These are phyloP conservation scores for Xylophagus ater DNA, from an alignment of 2,888 invertebrate species.

Conservation along the genomic window DNA sequence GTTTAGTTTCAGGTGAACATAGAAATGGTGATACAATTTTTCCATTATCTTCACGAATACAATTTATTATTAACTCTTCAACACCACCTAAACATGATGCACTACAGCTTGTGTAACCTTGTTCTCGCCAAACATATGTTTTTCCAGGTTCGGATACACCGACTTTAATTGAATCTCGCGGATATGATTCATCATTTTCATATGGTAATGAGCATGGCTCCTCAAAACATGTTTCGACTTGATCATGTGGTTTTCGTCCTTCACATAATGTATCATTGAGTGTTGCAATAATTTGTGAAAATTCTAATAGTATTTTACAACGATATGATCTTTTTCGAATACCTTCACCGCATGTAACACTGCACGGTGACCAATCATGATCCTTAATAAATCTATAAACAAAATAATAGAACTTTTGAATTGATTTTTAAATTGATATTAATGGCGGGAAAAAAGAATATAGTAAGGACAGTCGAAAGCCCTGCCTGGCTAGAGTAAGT, in stretches of 20 bases:
- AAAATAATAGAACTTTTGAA: not conserved
- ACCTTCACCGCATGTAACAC: conserved; percentile 84
- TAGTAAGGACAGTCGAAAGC: no score
- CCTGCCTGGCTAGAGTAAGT: no score
- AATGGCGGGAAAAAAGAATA: no score
- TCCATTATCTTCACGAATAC: conserved; percentile 75
- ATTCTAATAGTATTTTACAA: conserved; percentile 90
- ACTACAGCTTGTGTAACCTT: conserved; percentile 86
- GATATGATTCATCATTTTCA: conserved; percentile 40
- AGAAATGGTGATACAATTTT: conserved; percentile 78
- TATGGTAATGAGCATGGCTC: conserved; percentile 60
- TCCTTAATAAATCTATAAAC: conserved; percentile 75
- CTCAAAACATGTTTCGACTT: conserved; percentile 69
- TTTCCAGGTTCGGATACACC: conserved; percentile 65
- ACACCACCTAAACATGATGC: conserved; percentile 85
- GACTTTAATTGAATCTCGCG: conserved; percentile 45
- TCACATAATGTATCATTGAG: conserved; percentile 80
- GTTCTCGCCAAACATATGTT: conserved; percentile 80
- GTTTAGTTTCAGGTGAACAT: conserved; percentile 77
- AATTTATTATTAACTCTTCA: conserved; percentile 78
- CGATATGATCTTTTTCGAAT: conserved; percentile 75
- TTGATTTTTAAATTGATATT: no score
- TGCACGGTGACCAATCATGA: conserved; percentile 81
- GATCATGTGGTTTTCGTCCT: conserved; percentile 71
- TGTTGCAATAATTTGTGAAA: conserved; percentile 77